Evolutionary conservation across 2,113 vertebrate species (phyloP), one percentile per base, ranked within the genome.

Genomic region (Nyctereutes procyonoides): DNA sequence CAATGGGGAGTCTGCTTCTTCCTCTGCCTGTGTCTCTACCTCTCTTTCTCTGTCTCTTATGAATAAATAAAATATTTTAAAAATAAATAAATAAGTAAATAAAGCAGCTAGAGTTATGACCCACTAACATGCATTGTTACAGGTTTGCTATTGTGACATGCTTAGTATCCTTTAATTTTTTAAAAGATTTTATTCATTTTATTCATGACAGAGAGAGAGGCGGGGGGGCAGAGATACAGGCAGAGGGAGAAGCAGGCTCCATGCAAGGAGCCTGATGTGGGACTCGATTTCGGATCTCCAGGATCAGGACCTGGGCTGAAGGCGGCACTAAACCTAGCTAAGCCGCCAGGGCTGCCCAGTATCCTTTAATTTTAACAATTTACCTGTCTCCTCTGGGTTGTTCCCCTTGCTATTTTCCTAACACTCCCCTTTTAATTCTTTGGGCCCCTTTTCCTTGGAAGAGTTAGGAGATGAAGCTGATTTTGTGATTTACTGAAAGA

Each of bases 401-500:
- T 95, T 67, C n/a, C 30, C 38, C 48, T 95, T 81, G 30, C 28
- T 67, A 0, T 93, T 67, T 88, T 83, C 30, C 24, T 22, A 83
- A 3, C 17, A 22, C 58, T 83, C 16, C 30, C 35, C 76, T 67
- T 92, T 88, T 83, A 73, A 51, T 83, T 88, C 28, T 81, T 88
- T 93, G 67, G 65, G 48, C 73, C 10, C 14, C 58, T 83, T 83
- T 24, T 93, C 51, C 32, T 58, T 93, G 90, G 79, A 83, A 60
- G 38, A 67, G 8, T n/a, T 77, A 15, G 9, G 11, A 89, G 69
- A 76, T 92, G 51, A 89, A 84, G 38, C 30, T 4, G 1, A n/a
- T 89, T 60, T 76, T 93, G 67, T 93, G 67, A 65, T 88, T 82
- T 60, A 69, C 35, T 8, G 38, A 84, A 93, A 88, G 35, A 58